Evolutionary conservation across 64 coral and sea anemone genomes (phyloP).

Genomic region (Porites australiensis): DNA sequence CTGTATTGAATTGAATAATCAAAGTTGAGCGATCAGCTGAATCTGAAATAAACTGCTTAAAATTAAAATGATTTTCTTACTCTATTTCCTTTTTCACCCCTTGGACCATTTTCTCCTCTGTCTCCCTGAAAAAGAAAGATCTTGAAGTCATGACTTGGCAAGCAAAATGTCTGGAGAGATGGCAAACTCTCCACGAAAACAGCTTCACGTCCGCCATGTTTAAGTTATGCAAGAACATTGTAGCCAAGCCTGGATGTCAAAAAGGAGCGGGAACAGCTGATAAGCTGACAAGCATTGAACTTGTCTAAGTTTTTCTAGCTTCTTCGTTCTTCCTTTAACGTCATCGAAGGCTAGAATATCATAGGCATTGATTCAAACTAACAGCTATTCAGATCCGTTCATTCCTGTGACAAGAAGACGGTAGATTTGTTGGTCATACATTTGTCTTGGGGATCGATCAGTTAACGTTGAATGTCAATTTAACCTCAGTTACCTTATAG

Average conservation of each 20-base stretch:
- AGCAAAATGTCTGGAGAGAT: background rate
- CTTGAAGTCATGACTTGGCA: background rate
- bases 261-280: background rate
- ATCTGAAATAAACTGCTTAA: no score
- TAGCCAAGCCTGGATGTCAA: constrained; percentile 18
- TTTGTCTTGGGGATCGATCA: no score
- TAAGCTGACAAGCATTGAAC: no score
- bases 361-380: no score
- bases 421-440: no score
- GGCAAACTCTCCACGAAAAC: background rate
- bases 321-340: background rate
- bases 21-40: no score
- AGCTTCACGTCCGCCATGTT: background rate
- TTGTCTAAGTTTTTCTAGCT: background rate
- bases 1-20: no score
- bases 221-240: background rate
- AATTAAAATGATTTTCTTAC: constrained; percentile 34
- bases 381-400: no score
- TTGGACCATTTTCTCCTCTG: constrained; percentile 74
- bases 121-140: constrained; percentile 57
- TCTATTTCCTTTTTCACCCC: constrained; percentile 71
- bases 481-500: constrained; percentile 37
- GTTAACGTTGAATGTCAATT: background rate
- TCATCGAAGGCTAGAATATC: background rate
- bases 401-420: no score